Evolutionary conservation across 2,113 vertebrate genomes (phyloP).

Genomic region (Paradoxurus hermaphroditus): DNA sequence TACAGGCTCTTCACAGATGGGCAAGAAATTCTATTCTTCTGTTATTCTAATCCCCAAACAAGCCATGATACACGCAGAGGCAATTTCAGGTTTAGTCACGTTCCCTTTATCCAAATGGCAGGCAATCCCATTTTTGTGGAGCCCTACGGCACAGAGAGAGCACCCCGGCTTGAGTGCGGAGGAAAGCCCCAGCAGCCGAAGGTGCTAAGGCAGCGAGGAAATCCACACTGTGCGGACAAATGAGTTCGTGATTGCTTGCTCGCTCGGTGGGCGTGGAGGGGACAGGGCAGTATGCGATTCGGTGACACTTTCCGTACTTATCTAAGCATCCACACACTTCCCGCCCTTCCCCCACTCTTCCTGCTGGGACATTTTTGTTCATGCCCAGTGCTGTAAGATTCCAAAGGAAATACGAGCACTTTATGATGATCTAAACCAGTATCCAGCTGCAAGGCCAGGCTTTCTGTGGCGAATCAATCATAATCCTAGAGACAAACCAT

Average conservation of each 20-base stretch:
- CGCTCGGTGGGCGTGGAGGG: background rate
- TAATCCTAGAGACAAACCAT: background rate
- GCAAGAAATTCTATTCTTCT: background rate
- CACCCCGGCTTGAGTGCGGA: accelerated
- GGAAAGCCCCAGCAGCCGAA: background rate
- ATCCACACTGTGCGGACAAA: accelerated
- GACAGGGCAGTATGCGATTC: background rate
- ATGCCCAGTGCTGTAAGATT: background rate
- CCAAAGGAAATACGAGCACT: conserved; percentile 11
- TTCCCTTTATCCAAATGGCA: background rate
- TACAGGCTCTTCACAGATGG: background rate
- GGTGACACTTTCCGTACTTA: background rate
- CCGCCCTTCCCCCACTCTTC: conserved; percentile 29
- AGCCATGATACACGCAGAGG: background rate
- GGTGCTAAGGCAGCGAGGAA: accelerated
- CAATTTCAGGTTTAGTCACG: background rate
- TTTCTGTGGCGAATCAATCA: background rate
- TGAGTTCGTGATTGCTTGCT: background rate
- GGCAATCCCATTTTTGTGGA: background rate
- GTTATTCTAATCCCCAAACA: background rate
- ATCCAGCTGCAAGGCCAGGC: background rate
- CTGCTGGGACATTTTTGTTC: background rate
- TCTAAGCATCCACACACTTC: conserved; percentile 14
- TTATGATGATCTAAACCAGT: background rate
- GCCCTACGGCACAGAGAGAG: background rate